Conservation (phyloP, 2,113 vertebrate genomes). For the Notiomystis cincta region DNA sequence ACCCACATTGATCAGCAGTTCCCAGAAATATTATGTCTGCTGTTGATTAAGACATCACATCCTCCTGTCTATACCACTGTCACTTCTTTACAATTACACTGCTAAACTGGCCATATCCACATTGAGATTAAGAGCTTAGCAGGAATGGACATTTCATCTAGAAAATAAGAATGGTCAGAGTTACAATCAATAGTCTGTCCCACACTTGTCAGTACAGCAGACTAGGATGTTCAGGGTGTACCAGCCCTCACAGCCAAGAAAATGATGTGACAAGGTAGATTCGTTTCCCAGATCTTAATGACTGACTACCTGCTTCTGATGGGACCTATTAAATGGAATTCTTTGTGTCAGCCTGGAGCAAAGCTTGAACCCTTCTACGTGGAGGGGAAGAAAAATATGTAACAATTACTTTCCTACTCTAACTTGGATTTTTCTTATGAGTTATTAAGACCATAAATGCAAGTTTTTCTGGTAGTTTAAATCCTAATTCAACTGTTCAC, state of each 20-base stretch:
- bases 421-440: not conserved
- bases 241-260: not conserved
- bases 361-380: not conserved
- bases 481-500: not conserved
- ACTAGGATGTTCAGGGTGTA: not conserved
- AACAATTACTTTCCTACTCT: not conserved
- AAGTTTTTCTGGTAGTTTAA: not conserved
- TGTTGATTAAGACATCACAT: slow-evolving; percentile 46
- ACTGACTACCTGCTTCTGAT: not conserved
- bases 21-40: not conserved
- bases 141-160: slow-evolving; percentile 35
- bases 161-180: slow-evolving; percentile 34
- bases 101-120: slow-evolving; percentile 16
- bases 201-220: not conserved
- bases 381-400: not conserved
- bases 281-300: not conserved
- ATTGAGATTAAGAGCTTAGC: slow-evolving; percentile 50
- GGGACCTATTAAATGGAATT: not conserved
- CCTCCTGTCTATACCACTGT: slow-evolving; percentile 22
- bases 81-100: not conserved
- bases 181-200: slow-evolving; percentile 15
- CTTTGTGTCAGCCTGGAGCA: not conserved
- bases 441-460: not conserved
- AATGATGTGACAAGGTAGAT: not conserved
- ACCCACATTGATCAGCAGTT: not conserved